Evolutionary conservation across 2,888 invertebrate species (phyloP), one percentile per base, ranked within the genome.

Genomic region (Eueremaeus valkanovi): DNA sequence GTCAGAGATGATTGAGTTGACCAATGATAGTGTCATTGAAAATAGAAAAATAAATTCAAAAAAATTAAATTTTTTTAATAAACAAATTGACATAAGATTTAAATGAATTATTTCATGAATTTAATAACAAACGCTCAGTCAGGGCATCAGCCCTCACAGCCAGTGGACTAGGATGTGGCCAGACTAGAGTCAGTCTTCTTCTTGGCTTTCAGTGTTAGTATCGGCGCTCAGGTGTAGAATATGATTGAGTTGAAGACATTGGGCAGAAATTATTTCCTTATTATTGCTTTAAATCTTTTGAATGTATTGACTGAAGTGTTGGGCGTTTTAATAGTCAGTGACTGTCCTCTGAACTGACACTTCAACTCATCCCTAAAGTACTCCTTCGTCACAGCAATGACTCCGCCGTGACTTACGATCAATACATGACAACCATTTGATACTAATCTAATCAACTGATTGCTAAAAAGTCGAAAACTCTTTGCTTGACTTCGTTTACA

Each of bases 1-100:
- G 8, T 81, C 82, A 29, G 86, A 89, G 79, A 89, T 93, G 74
- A 75, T 80, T 16, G 51, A 51, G 2, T 51, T 45, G 13, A 18
- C 18, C 5, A 45, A 13, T 2, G 45, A 45, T 45, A 45, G 13
- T 13, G 45, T 45, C 5, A 45, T 45, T 9, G 45, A 45, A 45
- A 18, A 16, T 18, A 45, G 18, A 45, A 40, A 9, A 40, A 16
- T 5, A 9, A 11, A 16, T 45, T 18, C 11, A 45, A 40, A 40
- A 40, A 9, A 40, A 40, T 40, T 9, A 40, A 40, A 40, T 40
- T 11, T 40, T 40, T 40, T 40, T 11, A 6, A 40, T 40, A 40
- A n/a, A n/a, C 40, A 40, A 40, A 9, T 40, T 40, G 5, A 9
- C 40, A 40, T 11, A 40, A 40, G 8, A 40, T 9, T 40, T 40